phyloP scores from a whole-genome alignment of 2,113 vertebrate genomes.

The Henicopernis longicauda region DNA sequence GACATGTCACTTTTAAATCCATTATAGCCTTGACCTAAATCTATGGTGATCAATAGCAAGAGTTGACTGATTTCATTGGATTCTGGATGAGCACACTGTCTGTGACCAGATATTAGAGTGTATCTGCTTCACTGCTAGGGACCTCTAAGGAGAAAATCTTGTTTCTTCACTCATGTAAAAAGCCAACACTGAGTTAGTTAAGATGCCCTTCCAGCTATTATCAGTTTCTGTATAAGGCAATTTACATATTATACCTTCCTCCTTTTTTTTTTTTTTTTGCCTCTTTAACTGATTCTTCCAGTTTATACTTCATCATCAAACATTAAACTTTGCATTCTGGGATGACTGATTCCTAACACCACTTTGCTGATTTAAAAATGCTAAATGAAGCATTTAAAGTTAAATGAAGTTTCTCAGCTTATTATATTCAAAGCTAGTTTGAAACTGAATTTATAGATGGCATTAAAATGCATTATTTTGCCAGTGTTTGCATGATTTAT shows the following conservation, averaged over 20 bases:
- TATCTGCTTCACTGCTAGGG: background rate
- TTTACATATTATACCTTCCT: background rate
- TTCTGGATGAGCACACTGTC: background rate
- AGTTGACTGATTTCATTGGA: background rate
- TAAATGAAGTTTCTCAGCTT: slow-evolving; percentile 5
- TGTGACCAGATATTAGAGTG: background rate
- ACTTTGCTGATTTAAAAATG: background rate
- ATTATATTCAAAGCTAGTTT: background rate
- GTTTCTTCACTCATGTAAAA: background rate
- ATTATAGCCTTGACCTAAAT: background rate
- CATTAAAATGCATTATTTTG: slow-evolving; percentile 52
- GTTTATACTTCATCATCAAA: background rate
- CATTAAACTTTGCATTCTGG: background rate
- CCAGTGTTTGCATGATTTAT: slow-evolving; percentile 33
- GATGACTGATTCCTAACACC: background rate
- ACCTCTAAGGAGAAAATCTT: background rate
- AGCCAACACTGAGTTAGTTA: background rate
- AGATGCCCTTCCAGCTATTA: background rate
- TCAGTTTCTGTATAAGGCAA: background rate
- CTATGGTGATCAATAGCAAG: background rate
- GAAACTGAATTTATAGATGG: slow-evolving; percentile 25
- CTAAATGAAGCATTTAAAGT: too few species aligned
- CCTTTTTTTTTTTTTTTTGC: too few species aligned
- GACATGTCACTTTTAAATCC: background rate
- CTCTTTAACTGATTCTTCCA: background rate